These are phyloP conservation scores for Probosciger aterrimus DNA, from an alignment of 2,113 vertebrate species.

Conservation along the genomic window DNA sequence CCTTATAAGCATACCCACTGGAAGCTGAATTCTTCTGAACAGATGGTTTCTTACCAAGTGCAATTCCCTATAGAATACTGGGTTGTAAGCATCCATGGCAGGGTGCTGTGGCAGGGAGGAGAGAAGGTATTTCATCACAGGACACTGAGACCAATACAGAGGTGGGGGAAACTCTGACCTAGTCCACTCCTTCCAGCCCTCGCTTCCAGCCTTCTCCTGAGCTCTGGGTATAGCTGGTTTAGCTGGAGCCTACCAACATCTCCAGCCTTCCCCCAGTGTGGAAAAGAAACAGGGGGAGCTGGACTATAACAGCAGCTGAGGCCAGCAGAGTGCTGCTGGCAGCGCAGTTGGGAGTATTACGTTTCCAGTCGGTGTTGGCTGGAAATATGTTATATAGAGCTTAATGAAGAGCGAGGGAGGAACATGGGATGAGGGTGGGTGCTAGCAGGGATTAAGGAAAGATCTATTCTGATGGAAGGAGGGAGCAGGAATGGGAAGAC, in stretches of 20 bases:
- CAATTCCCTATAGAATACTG: background rate
- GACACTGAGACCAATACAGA: background rate
- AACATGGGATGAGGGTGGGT: background rate
- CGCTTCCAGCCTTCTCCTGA: background rate
- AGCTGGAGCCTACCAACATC: background rate
- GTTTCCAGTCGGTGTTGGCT: background rate
- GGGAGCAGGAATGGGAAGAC: background rate
- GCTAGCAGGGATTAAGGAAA: background rate
- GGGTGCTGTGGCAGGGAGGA: background rate
- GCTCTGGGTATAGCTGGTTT: background rate
- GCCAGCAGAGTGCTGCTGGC: slow-evolving; percentile 10
- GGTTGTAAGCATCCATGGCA: background rate
- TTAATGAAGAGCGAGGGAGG: background rate
- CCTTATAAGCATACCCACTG: background rate
- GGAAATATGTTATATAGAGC: background rate
- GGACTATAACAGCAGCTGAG: background rate
- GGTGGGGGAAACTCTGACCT: background rate
- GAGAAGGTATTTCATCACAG: background rate
- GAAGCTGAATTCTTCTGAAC: background rate
- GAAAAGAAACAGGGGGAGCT: slow-evolving; percentile 2
- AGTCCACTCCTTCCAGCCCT: background rate
- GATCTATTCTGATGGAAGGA: background rate
- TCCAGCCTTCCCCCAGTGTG: background rate
- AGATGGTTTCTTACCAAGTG: background rate
- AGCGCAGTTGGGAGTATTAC: background rate